Evolutionary conservation across 2,888 invertebrate species (phyloP).

Genomic region (Keiferia lycopersicella): DNA sequence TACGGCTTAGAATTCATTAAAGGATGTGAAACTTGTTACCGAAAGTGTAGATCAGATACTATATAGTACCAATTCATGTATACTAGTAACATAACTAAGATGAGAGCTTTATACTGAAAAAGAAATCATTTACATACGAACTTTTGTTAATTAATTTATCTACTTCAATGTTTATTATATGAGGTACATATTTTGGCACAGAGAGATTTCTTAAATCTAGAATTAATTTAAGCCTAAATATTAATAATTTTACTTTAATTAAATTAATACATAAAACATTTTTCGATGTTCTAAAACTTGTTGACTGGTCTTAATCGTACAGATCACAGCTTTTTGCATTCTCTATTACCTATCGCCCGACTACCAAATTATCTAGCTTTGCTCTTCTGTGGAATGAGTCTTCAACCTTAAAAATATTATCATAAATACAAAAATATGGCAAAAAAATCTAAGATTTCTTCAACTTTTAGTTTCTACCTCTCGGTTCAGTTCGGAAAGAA

Average conservation of each 20-base stretch:
- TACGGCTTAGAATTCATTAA: not conserved
- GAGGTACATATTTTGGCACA: conserved; percentile 93
- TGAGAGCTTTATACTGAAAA: conserved; percentile 47
- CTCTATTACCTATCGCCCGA: conserved; percentile 76
- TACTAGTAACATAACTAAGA: not conserved
- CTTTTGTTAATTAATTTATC: conserved; percentile 70
- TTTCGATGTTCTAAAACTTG: conserved; percentile 81
- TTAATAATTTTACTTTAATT: conserved; percentile 70
- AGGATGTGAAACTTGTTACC: not conserved
- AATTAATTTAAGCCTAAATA: conserved; percentile 70
- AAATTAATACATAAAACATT: conserved; percentile 71
- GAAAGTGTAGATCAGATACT: not conserved
- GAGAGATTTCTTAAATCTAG: conserved; percentile 83
- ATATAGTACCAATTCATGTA: not conserved
- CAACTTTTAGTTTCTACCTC: not conserved
- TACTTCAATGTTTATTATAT: conserved; percentile 80
- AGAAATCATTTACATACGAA: conserved; percentile 63
- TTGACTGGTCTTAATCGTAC: conserved; percentile 81
- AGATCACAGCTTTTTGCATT: conserved; percentile 80
- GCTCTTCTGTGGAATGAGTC: conserved; percentile 72
- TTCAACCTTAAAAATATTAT: conserved; percentile 55
- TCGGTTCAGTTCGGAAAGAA: not conserved
- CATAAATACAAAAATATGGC: conserved; percentile 69
- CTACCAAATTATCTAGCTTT: conserved; percentile 65
- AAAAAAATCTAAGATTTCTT: conserved; percentile 42